phyloP scores from a whole-genome alignment of 2,888 invertebrate species.

The Portevinia maculata region DNA sequence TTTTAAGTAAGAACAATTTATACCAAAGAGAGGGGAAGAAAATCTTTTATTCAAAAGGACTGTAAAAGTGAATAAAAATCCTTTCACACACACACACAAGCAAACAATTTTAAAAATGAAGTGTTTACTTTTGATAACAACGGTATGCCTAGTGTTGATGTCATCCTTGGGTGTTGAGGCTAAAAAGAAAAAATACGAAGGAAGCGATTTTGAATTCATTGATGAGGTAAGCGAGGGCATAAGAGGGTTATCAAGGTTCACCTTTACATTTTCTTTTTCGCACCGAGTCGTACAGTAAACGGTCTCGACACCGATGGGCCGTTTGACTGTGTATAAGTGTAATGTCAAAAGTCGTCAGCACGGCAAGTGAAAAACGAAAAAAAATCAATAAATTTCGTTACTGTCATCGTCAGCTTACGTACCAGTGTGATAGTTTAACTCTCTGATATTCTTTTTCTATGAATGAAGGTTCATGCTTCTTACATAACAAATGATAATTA shows the following conservation, averaged over 20 bases:
- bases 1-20: constrained; percentile 14
- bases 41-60: constrained; percentile 12
- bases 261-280: not conserved
- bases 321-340: constrained; percentile 10
- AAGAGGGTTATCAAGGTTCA: constrained; percentile 30
- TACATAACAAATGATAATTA: constrained; percentile 64
- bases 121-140: constrained; percentile 81
- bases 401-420: constrained; percentile 46
- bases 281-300: constrained; percentile 12
- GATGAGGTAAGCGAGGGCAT: constrained; percentile 86
- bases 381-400: constrained; percentile 73
- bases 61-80: constrained; percentile 27
- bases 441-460: not conserved
- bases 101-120: constrained; percentile 77
- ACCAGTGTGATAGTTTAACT: constrained; percentile 45
- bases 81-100: constrained; percentile 29
- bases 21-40: not conserved
- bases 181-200: constrained; percentile 89
- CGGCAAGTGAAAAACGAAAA: constrained; percentile 41
- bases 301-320: constrained; percentile 21
- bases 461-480: constrained; percentile 49
- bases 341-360: constrained; percentile 41
- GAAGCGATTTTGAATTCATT: constrained; percentile 89
- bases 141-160: constrained; percentile 81
- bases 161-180: constrained; percentile 80